Evolutionary conservation across 1,140 invertebrate genomes (phyloP).

Genomic region (Cotesia vestalis): DNA sequence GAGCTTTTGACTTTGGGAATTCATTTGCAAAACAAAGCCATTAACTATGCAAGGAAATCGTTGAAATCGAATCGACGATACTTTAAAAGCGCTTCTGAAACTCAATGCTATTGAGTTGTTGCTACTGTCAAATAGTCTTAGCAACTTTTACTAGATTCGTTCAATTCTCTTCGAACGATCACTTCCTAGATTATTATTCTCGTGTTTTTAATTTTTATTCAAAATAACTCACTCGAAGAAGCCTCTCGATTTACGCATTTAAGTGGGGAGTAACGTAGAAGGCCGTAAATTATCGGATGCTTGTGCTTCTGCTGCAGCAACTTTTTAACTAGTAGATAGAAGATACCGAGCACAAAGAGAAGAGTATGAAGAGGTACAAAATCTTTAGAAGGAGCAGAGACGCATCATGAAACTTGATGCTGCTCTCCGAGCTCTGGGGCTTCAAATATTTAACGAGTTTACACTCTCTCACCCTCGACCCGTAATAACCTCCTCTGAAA

Average conservation of each 20-base stretch:
- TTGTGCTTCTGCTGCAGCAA: neutral
- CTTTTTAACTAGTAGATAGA: conserved; percentile 8
- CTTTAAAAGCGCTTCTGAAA: neutral
- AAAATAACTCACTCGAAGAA: too few relatives aligned
- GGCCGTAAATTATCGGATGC: too few relatives aligned
- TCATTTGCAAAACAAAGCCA: conserved; percentile 31
- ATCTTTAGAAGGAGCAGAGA: conserved; percentile 17
- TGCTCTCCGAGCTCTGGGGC: conserved; percentile 1
- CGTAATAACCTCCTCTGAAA: conserved; percentile 11
- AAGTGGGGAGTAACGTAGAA: neutral
- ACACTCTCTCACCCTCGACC: conserved; percentile 1
- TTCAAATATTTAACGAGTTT: conserved; percentile 34
- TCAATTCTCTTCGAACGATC: too few relatives aligned
- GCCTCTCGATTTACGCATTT: neutral
- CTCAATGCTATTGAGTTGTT: conserved; percentile 34
- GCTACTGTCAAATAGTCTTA: too few relatives aligned
- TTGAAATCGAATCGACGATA: conserved; percentile 29
- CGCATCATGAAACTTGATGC: conserved; percentile 30
- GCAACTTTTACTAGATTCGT: too few relatives aligned
- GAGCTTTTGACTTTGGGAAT: conserved; percentile 34
- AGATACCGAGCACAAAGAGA: neutral
- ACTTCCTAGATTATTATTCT: conserved; percentile 8
- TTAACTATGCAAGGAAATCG: conserved; percentile 24
- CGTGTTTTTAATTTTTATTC: conserved; percentile 14
- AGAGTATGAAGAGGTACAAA: neutral